These are phyloP conservation scores for Chaetodon trifasciatus DNA, from an alignment of 2,797 vertebrate genomes.

Conservation along the genomic window DNA sequence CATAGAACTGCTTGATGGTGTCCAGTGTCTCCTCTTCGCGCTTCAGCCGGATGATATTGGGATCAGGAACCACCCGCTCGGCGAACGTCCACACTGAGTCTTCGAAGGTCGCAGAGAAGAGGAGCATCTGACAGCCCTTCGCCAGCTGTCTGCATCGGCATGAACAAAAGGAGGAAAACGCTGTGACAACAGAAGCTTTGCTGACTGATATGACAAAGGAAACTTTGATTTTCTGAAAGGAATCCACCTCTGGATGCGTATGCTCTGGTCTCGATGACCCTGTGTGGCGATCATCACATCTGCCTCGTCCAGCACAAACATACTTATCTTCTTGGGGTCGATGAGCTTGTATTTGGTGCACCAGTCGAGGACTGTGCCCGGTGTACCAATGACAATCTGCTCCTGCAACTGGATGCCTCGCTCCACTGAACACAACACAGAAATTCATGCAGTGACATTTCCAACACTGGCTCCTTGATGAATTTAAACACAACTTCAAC, in stretches of 20 bases:
- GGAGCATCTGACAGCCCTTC: constrained; percentile 95
- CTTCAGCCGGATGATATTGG: constrained; percentile 95
- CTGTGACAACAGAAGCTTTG: background rate
- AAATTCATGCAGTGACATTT: background rate
- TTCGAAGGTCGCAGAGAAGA: constrained; percentile 97
- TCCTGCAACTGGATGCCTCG: constrained; percentile 88
- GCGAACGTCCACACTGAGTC: constrained; percentile 96
- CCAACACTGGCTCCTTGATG: background rate
- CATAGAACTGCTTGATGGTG: constrained; percentile 97
- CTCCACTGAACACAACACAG: constrained; percentile 82
- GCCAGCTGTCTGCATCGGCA: constrained; percentile 88
- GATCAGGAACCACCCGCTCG: constrained; percentile 92
- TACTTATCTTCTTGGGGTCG: constrained; percentile 93
- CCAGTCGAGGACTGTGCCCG: constrained; percentile 95
- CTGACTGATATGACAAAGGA: background rate
- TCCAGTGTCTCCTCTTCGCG: constrained; percentile 97
- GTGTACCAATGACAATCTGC: constrained; percentile 96
- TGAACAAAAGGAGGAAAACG: background rate
- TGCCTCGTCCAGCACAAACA: constrained; percentile 97
- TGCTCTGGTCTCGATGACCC: constrained; percentile 96
- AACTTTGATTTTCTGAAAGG: background rate
- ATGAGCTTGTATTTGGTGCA: constrained; percentile 92
- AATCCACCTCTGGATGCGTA: constrained; percentile 93
- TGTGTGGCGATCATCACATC: constrained; percentile 98
- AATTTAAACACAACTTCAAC: background rate